Conservation (phyloP, 2,888 invertebrate species). For the Ophraella communa region DNA sequence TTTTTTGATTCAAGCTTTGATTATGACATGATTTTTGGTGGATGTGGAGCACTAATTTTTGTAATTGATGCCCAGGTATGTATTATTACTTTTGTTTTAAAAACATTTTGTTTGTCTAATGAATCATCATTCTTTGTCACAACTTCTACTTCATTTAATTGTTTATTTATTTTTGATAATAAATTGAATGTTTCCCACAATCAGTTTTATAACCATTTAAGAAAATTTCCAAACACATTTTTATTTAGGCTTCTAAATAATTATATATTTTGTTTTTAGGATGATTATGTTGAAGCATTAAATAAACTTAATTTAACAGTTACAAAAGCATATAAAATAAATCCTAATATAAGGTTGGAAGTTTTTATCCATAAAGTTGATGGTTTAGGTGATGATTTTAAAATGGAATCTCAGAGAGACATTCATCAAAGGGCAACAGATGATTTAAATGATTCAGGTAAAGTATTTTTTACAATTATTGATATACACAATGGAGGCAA, state of each 20-base stretch:
- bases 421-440: slow-evolving; percentile 97
- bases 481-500: too few species aligned
- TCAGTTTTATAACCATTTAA: too few species aligned
- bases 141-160: neutral
- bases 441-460: slow-evolving; percentile 87
- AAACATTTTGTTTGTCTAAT: neutral
- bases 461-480: neutral
- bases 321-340: slow-evolving; percentile 93
- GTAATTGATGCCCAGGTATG: slow-evolving; percentile 94
- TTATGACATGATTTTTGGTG: slow-evolving; percentile 94
- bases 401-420: slow-evolving; percentile 98
- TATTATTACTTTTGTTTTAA: neutral
- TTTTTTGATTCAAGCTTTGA: slow-evolving; percentile 97
- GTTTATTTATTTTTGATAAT: neutral
- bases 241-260: too few species aligned
- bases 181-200: too few species aligned
- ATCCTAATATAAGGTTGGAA: slow-evolving; percentile 96
- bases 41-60: slow-evolving; percentile 97
- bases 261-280: slow-evolving; percentile 63
- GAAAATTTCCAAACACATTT: too few species aligned
- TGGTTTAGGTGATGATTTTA: slow-evolving; percentile 97
- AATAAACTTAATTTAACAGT: slow-evolving; percentile 92
- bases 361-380: slow-evolving; percentile 99
- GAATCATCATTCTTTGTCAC: neutral
- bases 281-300: slow-evolving; percentile 96